These are phyloP conservation scores for Pterocles gutturalis DNA, from an alignment of 2,113 vertebrate genomes.

Conservation along the genomic window DNA sequence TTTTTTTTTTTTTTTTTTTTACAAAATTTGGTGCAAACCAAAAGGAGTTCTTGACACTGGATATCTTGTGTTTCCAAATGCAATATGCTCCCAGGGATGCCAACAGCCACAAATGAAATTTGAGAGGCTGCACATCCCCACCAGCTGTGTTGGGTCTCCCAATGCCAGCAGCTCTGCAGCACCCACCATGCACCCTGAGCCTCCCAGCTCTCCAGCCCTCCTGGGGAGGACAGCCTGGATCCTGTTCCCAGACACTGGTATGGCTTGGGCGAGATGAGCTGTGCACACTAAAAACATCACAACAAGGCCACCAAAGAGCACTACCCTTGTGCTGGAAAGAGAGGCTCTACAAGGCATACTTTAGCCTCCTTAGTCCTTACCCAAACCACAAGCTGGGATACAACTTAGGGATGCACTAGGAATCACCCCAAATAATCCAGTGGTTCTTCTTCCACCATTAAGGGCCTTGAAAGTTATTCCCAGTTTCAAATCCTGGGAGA, in stretches of 20 bases:
- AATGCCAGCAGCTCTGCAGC: neutral
- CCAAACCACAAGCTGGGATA: neutral
- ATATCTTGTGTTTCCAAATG: neutral
- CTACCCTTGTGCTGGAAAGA: neutral
- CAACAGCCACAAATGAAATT: neutral
- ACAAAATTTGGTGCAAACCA: neutral
- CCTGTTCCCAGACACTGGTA: neutral
- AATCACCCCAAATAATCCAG: neutral
- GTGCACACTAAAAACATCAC: neutral
- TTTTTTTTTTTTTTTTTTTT: neutral
- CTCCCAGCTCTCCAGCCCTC: neutral
- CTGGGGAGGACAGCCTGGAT: neutral
- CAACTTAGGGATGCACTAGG: neutral
- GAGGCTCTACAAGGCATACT: neutral
- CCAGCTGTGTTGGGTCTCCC: neutral
- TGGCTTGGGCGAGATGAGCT: neutral
- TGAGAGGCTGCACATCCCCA: neutral
- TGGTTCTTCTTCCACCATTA: neutral
- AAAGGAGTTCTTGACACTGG: neutral
- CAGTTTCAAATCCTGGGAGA: neutral
- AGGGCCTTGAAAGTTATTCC: neutral
- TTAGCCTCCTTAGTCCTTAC: neutral
- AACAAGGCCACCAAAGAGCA: rapidly evolving
- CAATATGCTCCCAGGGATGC: neutral
- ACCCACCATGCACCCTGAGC: neutral